A percentile compares a stretch with the other conserved stretches of the same genome.
phyloP scores from a whole-genome alignment of 1,140 invertebrate species.

The Brevipalpus yothersi region DNA sequence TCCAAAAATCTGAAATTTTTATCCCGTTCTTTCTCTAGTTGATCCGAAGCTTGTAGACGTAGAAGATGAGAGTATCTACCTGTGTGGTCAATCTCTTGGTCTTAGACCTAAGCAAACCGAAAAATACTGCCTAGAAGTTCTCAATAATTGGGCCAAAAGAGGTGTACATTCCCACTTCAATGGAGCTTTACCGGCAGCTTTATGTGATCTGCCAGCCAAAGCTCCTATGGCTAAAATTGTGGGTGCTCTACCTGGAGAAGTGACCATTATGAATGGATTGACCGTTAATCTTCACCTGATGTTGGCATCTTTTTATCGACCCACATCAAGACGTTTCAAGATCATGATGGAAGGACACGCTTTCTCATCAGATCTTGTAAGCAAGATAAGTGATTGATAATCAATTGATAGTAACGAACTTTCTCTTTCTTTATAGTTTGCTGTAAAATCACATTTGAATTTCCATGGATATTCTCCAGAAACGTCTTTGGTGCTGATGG shows the following conservation, averaged over 20 bases:
- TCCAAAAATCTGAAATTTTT: too few relatives aligned
- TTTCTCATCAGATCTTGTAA: constrained; percentile 34
- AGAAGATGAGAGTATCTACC: constrained; percentile 28
- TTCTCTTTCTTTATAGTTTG: constrained; percentile 23
- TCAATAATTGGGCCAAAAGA: constrained; percentile 26
- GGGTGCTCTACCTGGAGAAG: constrained; percentile 22
- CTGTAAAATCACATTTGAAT: constrained; percentile 29
- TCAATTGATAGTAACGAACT: background rate
- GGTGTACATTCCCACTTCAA: constrained; percentile 24
- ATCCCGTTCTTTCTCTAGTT: background rate
- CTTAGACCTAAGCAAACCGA: constrained; percentile 23
- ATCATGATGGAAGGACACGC: constrained; percentile 31
- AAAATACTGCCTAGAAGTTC: constrained; percentile 18
- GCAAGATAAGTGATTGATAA: constrained; percentile 3
- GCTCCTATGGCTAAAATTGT: constrained; percentile 22
- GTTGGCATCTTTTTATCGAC: constrained; percentile 26
- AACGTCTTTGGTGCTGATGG: constrained; percentile 23
- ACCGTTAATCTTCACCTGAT: constrained; percentile 30
- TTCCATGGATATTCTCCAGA: constrained; percentile 26
- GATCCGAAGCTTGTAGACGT: background rate
- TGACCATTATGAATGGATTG: constrained; percentile 29
- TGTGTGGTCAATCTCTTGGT: constrained; percentile 30
- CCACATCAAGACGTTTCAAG: constrained; percentile 26
- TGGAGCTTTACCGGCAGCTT: constrained; percentile 24
- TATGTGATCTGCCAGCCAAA: constrained; percentile 24